A percentile compares a stretch with the other conserved stretches of the same genome.
These are phyloP conservation scores for Etheostoma spectabile DNA, from an alignment of 2,113 vertebrate species.

Conservation along the genomic window DNA sequence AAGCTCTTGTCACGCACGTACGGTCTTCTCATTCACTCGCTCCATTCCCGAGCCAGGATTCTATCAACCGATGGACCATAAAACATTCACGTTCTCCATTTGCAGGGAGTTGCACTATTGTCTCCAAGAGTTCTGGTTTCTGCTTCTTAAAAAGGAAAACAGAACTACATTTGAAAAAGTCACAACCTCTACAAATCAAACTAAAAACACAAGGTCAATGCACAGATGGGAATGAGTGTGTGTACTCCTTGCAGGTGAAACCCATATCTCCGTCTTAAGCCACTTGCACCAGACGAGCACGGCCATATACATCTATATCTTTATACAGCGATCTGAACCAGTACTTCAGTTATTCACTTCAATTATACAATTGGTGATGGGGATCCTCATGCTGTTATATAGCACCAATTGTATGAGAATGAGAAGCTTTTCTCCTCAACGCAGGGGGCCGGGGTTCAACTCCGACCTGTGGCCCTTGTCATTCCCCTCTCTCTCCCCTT, in stretches of 20 bases:
- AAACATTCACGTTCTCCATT: constrained; percentile 24
- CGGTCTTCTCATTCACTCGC: constrained; percentile 20
- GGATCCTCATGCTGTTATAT: too few species aligned
- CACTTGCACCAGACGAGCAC: too few species aligned
- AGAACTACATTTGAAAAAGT: not conserved
- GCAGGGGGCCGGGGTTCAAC: too few species aligned
- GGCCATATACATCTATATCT: too few species aligned
- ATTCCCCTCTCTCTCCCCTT: too few species aligned
- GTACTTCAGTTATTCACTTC: too few species aligned
- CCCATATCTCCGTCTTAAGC: not conserved
- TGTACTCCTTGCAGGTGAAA: not conserved
- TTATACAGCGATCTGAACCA: too few species aligned
- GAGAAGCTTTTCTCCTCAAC: too few species aligned
- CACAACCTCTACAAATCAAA: not conserved
- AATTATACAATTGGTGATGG: too few species aligned
- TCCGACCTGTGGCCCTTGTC: too few species aligned
- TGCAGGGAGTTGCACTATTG: constrained; percentile 13
- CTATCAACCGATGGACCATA: constrained; percentile 28
- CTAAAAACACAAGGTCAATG: not conserved
- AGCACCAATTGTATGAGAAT: too few species aligned
- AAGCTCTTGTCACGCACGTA: constrained; percentile 41
- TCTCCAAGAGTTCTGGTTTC: constrained; percentile 21
- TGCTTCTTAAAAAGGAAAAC: not conserved
- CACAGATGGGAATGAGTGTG: not conserved
- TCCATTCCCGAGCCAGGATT: constrained; percentile 53